Evolutionary conservation across 1,140 invertebrate genomes (phyloP), one percentile per base, ranked within the genome.

Genomic region (Platyura marginata): DNA sequence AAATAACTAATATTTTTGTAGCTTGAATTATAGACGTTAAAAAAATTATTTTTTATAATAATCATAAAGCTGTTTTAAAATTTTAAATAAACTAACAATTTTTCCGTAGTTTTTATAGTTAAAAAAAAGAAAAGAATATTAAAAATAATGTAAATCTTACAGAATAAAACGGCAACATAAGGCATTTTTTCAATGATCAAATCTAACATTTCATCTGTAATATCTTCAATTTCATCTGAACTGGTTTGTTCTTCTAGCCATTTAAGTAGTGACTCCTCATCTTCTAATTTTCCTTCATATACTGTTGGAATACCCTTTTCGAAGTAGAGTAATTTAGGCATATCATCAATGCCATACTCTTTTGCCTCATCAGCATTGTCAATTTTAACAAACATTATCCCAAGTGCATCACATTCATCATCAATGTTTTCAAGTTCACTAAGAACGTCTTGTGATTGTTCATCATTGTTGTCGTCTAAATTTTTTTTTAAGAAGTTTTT

Each of bases 371-470:
- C 82, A 42, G 72, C 68, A 60, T 92, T 90, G 54, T 92, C 87
- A 54, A 93, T 88, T 64, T 94, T 94, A 1, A 93, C 88, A 64
- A 94, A 89, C 44, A 77, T 78, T 53, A 93, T 77, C 33, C 82
- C 84, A 46, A 89, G 64, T 46, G 78, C 67, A 63, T 93, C 88
- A 63, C 85, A 90, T 65, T 93, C 88, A 62, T 93, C 89, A 55
- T 93, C 89, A 57, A 93, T 93, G 56, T 91, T 92, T 67, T 94
- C 90, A 47, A 94, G 62, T 67, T 93, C 88, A 53, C 78, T 80
- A 34, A 94, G 65, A 35, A 89, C 82, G 57, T 77, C 75, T 56
- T 84, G 76, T 22, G 84, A 90, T 64, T 86, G 87, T 43, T 79
- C 74, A 56, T 91, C 85, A 54, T 91, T 88, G 56, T 88, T 86